Evolutionary conservation across 2,888 invertebrate genomes (phyloP), one percentile per base, ranked within the genome.

Genomic region (Drosophila nigricruria): DNA sequence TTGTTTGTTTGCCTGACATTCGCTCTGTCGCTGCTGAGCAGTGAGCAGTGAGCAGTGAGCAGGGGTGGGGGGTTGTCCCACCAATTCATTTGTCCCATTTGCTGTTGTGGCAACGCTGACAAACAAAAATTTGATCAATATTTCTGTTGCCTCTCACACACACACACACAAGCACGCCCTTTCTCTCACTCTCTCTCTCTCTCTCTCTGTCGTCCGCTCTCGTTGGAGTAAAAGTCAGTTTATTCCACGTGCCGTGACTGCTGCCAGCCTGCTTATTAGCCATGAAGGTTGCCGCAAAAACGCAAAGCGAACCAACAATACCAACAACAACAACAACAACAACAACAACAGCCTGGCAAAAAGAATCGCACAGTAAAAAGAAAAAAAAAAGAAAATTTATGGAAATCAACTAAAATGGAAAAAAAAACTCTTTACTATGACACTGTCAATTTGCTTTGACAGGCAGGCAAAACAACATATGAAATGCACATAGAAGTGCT

Each of bases 81-180:
- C 27, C 77, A 56, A 66, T 67, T 75, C 70, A 70, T 79, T 79
- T 79, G 70, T 79, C 63, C 70, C 66, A 58, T 57, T 65, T 61
- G 78, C 77, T 81, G 81, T 77, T 81, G 81, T 78, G 78, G 77
- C 81, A 77, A 81, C 81, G 81, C 72, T 67, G 73, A 61, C 81
- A 77, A 73, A 73, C 70, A 89, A 82, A 77, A 89, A 86, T 90
- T 86, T 90, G 89, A 86, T 86, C 86, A 90, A 86, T 86, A 86
- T 64, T 78, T 56, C 69, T 49, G 54, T 62, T 56, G 56, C 38
- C 61, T 45, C 34, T 38, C 42, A n/a, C 42, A 6, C 49, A 45
- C 36, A n/a, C 42, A 6, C 30, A 30, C 42, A 20, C 38, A 6
- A n/a, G n/a, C 49, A 45, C 32, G 12, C 47, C 3, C 49, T 27